Percentiles rank a stretch among this genome's conserved stretches.
Conservation (phyloP, 2,797 vertebrate genomes). For the Macropus fuliginosus region DNA sequence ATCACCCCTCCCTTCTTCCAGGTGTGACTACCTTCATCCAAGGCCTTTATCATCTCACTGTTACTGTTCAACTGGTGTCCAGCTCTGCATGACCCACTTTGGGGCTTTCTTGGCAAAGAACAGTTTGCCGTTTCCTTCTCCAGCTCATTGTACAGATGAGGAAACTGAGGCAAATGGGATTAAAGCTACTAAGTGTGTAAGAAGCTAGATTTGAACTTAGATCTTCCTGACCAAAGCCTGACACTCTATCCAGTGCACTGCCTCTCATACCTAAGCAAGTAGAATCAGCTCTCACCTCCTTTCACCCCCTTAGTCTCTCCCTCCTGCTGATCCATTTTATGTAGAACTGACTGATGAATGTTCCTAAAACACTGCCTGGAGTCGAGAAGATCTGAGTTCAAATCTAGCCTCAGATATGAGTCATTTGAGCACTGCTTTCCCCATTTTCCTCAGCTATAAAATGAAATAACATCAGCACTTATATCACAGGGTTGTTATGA, state of each 20-base stretch:
- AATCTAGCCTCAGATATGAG: background rate
- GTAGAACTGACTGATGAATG: background rate
- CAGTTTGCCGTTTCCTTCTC: background rate
- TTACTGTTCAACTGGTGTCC: background rate
- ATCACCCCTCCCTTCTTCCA: background rate
- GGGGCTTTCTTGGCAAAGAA: background rate
- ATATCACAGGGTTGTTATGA: background rate
- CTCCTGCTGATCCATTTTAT: background rate
- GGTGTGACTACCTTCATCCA: background rate
- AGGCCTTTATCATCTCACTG: background rate
- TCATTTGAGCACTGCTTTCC: background rate
- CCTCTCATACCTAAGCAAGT: background rate
- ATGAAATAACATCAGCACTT: background rate
- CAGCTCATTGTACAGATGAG: background rate
- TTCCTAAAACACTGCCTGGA: background rate
- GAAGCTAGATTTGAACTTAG: background rate
- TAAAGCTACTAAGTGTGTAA: background rate
- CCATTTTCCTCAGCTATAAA: background rate
- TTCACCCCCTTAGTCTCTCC: background rate
- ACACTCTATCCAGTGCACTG: background rate
- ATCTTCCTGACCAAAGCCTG: background rate
- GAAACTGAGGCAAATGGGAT: background rate
- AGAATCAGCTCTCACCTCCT: background rate
- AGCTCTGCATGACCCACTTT: background rate
- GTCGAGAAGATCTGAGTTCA: background rate